Conservation (phyloP, 1,140 invertebrate species). For the Dinoponera quadriceps region DNA sequence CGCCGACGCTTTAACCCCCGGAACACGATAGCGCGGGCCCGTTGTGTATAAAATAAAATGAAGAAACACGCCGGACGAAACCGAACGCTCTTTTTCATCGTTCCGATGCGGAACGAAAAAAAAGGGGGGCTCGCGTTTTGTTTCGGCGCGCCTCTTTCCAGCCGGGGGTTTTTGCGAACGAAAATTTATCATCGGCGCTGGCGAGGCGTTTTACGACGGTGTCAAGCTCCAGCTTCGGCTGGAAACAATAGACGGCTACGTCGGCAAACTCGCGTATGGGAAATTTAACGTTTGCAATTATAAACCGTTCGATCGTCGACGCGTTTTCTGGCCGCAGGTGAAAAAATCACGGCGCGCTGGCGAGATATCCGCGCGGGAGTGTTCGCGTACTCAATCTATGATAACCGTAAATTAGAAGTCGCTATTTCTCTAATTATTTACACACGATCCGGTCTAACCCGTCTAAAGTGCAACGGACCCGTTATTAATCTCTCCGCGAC, state of each 20-base stretch:
- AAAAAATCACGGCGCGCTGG: too few relatives aligned
- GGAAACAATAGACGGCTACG: slow-evolving; percentile 11
- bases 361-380: not conserved
- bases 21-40: slow-evolving; percentile 34
- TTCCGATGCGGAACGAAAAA: not conserved
- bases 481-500: slow-evolving; percentile 21
- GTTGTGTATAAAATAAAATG: slow-evolving; percentile 34
- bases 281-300: slow-evolving; percentile 11
- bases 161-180: not conserved
- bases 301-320: slow-evolving; percentile 7
- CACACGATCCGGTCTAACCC: not conserved
- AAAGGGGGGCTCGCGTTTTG: slow-evolving; percentile 25
- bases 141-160: not conserved
- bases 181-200: slow-evolving; percentile 16
- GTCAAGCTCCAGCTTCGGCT: not conserved
- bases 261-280: not conserved
- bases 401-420: not conserved
- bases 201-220: not conserved
- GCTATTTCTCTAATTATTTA: not conserved
- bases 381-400: not conserved
- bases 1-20: slow-evolving; percentile 1
- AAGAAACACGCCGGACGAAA: slow-evolving; percentile 1
- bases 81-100: slow-evolving; percentile 34
- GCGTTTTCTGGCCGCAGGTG: not conserved
- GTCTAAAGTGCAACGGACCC: not conserved